Evolutionary conservation across 2,888 invertebrate genomes (phyloP), one percentile per base, ranked within the genome.

Genomic region (Lycophotia porphyrea): DNA sequence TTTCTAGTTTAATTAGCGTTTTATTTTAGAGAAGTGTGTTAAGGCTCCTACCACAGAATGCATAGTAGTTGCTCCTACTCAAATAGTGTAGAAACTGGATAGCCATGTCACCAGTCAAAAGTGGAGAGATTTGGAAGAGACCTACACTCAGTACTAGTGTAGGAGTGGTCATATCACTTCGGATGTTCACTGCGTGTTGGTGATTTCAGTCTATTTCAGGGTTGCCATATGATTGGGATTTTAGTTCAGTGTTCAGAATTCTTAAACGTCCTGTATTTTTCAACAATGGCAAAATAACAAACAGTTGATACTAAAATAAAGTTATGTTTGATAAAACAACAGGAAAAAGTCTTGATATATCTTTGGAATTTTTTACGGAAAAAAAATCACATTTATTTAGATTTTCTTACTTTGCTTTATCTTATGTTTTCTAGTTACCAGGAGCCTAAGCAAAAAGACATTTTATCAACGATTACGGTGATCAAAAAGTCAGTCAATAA

Each of bases 1-100:
- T 69, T 65, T 52, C 18, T 13, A 34, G 66, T 74, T 84, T 83
- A 77, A 84, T 83, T 83, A 74, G 36, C 31, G 63, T 55, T 47
- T 49, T 55, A 47, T 72, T 77, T 49, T 61, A n/a, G 7, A 31
- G 34, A 47, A 67, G 27, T n/a, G 1, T 49, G 39, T 64, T 71
- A 18, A 39, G 52, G 52, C 11, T 71, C 15, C 49, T 49, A n/a
- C 11, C 15, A 27, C 55, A 55, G 2, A 24, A 24, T 49, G n/a
- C n/a, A 7, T 55, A 27, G 7, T 27, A 55, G 27, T 55, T 15
- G 27, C 27, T 55, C 3, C 39, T n/a, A 11, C 4, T 31, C 21
- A 49, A 31, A 24, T 8, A 64, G 71, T 11, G 31, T 31, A 8
- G 27, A n/a, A n/a, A n/a, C n/a, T n/a, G n/a, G n/a, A n/a, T n/a